Evolutionary conservation across 2,888 invertebrate genomes (phyloP).

Genomic region (Tanaodytes sp.): DNA sequence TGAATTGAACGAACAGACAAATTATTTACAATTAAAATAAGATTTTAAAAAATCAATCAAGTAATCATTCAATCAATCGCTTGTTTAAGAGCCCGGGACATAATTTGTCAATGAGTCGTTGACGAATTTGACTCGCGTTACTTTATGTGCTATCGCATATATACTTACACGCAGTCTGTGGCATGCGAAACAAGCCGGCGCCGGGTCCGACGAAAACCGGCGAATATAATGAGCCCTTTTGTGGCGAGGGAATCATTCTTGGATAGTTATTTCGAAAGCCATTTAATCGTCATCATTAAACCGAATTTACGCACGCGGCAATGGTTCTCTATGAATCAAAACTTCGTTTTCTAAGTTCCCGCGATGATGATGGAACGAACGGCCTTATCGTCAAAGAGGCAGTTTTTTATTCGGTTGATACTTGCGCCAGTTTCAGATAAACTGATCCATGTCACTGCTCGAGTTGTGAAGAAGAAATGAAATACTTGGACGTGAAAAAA

Average conservation of each 20-base stretch:
- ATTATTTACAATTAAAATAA: too few relatives aligned
- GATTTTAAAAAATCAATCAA: too few relatives aligned
- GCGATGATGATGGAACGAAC: conserved; percentile 15
- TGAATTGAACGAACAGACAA: too few relatives aligned
- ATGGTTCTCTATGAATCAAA: too few relatives aligned
- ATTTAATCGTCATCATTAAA: too few relatives aligned
- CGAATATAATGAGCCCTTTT: conserved; percentile 10
- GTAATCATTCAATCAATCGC: too few relatives aligned
- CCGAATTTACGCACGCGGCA: too few relatives aligned
- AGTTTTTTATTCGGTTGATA: conserved; percentile 19
- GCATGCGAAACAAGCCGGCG: not conserved
- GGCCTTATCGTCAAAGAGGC: conserved; percentile 23
- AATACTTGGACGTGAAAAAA: too few relatives aligned
- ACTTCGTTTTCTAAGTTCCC: conserved; percentile 6
- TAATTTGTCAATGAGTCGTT: conserved; percentile 41
- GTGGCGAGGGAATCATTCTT: not conserved
- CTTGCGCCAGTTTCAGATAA: conserved; percentile 26
- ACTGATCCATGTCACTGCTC: conserved; percentile 17
- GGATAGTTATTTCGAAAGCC: too few relatives aligned
- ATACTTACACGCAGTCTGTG: too few relatives aligned
- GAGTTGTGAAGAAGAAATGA: not conserved
- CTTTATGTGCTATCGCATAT: conserved; percentile 31
- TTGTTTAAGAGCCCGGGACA: conserved; percentile 32
- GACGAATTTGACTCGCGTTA: conserved; percentile 39
- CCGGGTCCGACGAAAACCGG: conserved; percentile 1